Evolutionary conservation across 2,113 vertebrate genomes (phyloP).

Genomic region (Macrotis lagotis): DNA sequence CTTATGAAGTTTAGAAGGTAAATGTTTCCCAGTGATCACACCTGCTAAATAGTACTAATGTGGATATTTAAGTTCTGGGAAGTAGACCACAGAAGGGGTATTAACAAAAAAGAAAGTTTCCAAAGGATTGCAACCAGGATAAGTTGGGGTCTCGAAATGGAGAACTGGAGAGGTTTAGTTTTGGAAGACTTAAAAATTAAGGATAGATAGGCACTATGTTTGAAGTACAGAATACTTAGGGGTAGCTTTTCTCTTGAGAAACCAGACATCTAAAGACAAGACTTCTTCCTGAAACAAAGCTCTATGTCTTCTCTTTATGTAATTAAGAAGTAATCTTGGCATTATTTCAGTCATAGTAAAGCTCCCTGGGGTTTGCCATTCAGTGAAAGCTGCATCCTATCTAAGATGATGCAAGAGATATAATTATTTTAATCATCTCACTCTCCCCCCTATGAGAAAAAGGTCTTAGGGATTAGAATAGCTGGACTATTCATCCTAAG

Average conservation of each 20-base stretch:
- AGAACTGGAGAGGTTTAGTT: not conserved
- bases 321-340: not conserved
- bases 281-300: not conserved
- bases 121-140: constrained; percentile 1
- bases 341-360: not conserved
- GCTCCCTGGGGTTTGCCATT: constrained; percentile 21
- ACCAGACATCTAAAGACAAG: not conserved
- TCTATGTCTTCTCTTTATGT: not conserved
- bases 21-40: not conserved
- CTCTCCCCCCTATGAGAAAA: no score
- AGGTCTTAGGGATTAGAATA: not conserved
- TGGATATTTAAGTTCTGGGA: not conserved
- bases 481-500: not conserved
- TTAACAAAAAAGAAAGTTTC: not conserved
- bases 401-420: constrained; percentile 38
- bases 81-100: not conserved
- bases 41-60: not conserved
- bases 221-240: not conserved
- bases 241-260: not conserved
- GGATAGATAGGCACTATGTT: not conserved
- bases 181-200: not conserved
- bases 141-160: not conserved
- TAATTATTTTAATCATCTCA: constrained; percentile 29
- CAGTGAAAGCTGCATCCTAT: constrained; percentile 1
- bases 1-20: not conserved